These are phyloP conservation scores for Spondyliosoma cantharus DNA, from an alignment of 2,797 vertebrate species.

Conservation along the genomic window DNA sequence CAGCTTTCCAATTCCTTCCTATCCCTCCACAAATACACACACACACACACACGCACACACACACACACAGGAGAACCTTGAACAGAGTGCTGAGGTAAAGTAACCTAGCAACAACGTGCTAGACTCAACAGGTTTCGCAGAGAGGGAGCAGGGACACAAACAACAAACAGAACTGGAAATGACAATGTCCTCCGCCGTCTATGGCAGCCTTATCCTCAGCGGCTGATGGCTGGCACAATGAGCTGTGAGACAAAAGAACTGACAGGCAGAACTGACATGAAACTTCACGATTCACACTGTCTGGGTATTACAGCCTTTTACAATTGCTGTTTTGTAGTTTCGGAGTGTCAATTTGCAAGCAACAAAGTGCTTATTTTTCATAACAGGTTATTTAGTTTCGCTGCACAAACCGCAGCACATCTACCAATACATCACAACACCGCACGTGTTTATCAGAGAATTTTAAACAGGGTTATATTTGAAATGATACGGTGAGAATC, in stretches of 20 bases:
- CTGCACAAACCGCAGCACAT: neutral
- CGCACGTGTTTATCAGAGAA: neutral
- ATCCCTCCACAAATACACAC: neutral
- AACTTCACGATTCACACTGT: neutral
- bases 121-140: slow-evolving; percentile 72
- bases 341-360: neutral
- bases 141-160: slow-evolving; percentile 54
- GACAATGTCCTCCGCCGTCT: slow-evolving; percentile 48
- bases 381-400: neutral
- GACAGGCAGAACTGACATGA: slow-evolving; percentile 6
- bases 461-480: neutral
- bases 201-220: slow-evolving; percentile 21
- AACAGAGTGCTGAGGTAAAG: slow-evolving; percentile 58
- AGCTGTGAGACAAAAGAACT: slow-evolving; percentile 20
- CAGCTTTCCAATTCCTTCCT: slow-evolving; percentile 7
- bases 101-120: slow-evolving; percentile 79
- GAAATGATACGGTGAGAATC: neutral
- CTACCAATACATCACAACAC: neutral
- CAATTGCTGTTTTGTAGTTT: neutral
- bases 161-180: slow-evolving; percentile 62
- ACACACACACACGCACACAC: neutral
- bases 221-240: slow-evolving; percentile 9
- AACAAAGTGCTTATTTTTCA: too few species aligned
- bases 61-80: slow-evolving; percentile 32
- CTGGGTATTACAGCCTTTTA: neutral